Evolutionary conservation across 2,888 invertebrate genomes (phyloP).

Genomic region (Drosophila testacea): DNA sequence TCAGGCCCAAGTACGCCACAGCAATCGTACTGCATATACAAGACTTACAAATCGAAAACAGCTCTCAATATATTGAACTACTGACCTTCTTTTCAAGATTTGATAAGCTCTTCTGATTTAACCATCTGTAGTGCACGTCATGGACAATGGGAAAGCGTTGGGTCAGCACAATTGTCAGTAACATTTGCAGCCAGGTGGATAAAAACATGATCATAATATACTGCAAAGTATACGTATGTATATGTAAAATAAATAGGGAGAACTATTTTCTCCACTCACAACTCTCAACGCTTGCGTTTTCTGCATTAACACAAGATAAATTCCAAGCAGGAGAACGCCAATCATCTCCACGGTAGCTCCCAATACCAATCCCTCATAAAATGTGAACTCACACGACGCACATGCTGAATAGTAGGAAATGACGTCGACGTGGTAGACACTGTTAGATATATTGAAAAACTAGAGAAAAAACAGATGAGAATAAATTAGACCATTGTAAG

Average conservation of each 20-base stretch:
- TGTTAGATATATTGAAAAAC: neutral
- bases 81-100: conserved; percentile 36
- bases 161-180: conserved; percentile 33
- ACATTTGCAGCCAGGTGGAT: conserved; percentile 37
- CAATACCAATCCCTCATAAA: conserved; percentile 19
- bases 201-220: conserved; percentile 19
- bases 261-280: conserved; percentile 15
- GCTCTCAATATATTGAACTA: neutral
- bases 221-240: conserved; percentile 18
- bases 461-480: neutral
- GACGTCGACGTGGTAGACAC: neutral
- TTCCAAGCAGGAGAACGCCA: neutral
- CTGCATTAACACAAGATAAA: conserved; percentile 24
- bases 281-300: neutral
- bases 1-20: conserved; percentile 57
- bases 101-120: neutral
- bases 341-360: neutral
- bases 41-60: neutral
- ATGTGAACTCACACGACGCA: conserved; percentile 14
- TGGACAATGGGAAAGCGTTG: conserved; percentile 21
- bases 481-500: fast-evolving
- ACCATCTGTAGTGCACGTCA: conserved; percentile 40
- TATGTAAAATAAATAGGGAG: too few species aligned
- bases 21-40: conserved; percentile 39
- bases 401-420: neutral